These are phyloP conservation scores for Saccostrea cuccullata DNA, from an alignment of 1,140 invertebrate genomes.

Conservation along the genomic window DNA sequence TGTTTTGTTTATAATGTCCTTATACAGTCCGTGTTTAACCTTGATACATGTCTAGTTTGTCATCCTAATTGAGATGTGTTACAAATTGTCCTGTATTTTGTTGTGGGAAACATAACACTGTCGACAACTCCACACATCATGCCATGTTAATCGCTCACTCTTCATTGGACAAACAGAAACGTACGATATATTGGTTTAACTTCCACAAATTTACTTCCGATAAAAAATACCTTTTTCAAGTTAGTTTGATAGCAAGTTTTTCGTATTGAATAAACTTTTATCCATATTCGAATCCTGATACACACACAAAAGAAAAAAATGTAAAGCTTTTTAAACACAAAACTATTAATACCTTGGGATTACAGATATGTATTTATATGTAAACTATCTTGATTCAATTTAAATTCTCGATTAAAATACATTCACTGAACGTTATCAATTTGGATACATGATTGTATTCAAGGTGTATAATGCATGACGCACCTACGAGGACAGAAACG, in stretches of 20 bases:
- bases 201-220: not conserved
- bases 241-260: not conserved
- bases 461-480: no score
- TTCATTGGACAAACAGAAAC: not conserved
- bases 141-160: not conserved
- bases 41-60: not conserved
- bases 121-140: not conserved
- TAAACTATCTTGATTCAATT: not conserved
- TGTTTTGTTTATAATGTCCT: not conserved
- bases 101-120: not conserved
- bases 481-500: no score
- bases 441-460: no score
- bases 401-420: constrained; percentile 4
- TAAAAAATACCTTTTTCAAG: not conserved
- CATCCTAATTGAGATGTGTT: not conserved
- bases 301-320: not conserved
- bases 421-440: not conserved
- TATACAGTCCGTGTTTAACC: not conserved
- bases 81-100: not conserved
- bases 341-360: not conserved
- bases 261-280: not conserved
- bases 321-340: not conserved
- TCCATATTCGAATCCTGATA: not conserved
- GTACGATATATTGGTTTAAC: not conserved
- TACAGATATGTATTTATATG: not conserved